Evolutionary conservation across 2,113 vertebrate species (phyloP).

Genomic region (Falco punctatus): DNA sequence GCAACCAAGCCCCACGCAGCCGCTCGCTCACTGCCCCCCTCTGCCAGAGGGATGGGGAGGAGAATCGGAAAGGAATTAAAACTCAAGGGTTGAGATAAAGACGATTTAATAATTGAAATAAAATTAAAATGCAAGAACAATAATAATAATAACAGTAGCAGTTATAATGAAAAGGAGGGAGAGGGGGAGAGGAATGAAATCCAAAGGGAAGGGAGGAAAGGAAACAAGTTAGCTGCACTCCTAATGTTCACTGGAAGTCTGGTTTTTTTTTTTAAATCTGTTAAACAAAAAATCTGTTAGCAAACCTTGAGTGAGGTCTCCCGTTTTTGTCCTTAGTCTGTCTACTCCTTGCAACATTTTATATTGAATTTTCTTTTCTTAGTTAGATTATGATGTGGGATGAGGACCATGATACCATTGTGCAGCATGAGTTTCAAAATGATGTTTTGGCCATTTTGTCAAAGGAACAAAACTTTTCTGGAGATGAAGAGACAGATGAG

Average conservation of each 20-base stretch:
- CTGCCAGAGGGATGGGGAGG: no score
- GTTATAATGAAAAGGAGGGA: no score
- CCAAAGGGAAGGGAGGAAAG: no score
- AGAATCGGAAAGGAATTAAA: no score
- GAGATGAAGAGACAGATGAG: constrained; percentile 40
- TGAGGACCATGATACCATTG: neutral
- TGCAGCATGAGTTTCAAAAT: neutral
- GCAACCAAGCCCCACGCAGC: no score
- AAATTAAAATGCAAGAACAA: no score
- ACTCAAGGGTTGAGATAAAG: no score
- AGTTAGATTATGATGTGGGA: neutral
- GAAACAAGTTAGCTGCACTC: neutral
- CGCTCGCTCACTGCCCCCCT: no score
- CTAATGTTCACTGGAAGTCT: neutral
- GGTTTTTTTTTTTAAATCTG: neutral
- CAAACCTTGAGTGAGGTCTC: neutral
- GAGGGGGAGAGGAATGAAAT: no score
- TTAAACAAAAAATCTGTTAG: neutral
- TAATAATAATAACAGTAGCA: no score
- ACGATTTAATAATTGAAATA: no score
- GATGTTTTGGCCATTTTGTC: constrained; percentile 49
- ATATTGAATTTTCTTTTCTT: neutral
- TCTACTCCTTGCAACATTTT: neutral
- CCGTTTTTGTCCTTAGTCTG: neutral
- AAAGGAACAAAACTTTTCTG: constrained; percentile 50